A percentile compares a stretch with the other conserved stretches of the same genome.
Evolutionary conservation across 2,797 vertebrate genomes (phyloP).

Genomic region (Phoeniculus purpureus): DNA sequence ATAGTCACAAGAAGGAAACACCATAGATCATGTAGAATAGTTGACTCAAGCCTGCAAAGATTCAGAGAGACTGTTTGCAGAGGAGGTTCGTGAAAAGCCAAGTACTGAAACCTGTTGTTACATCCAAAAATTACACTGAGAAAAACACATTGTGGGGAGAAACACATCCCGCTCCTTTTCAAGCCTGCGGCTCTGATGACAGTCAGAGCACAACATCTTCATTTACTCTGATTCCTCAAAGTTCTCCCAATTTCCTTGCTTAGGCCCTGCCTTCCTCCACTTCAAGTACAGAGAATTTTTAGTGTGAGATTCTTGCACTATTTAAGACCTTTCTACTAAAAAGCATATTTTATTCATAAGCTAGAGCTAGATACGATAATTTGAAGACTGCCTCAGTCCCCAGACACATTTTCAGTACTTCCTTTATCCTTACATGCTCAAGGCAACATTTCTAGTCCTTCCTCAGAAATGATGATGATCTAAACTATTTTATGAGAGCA

Average conservation of each 20-base stretch:
- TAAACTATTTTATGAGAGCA: conserved; percentile 53
- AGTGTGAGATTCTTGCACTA: neutral
- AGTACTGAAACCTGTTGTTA: neutral
- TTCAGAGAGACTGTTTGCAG: neutral
- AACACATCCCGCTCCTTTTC: neutral
- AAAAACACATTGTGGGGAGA: neutral
- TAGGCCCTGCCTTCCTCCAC: neutral
- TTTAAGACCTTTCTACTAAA: neutral
- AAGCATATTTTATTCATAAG: neutral
- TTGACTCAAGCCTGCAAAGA: neutral
- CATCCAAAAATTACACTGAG: neutral
- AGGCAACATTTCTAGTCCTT: conserved; percentile 52
- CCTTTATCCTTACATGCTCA: conserved; percentile 30
- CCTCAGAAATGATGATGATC: conserved; percentile 34
- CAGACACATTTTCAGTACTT: conserved; percentile 24
- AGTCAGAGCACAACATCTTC: neutral
- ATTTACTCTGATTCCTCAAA: neutral
- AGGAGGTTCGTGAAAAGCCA: neutral
- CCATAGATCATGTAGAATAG: neutral
- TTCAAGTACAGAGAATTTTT: neutral
- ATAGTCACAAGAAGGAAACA: neutral
- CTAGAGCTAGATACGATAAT: neutral
- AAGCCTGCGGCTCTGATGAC: neutral
- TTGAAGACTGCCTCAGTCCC: neutral
- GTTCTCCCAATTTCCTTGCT: neutral